Evolutionary conservation across 2,888 invertebrate species (phyloP).

Genomic region (Erebia ligea): DNA sequence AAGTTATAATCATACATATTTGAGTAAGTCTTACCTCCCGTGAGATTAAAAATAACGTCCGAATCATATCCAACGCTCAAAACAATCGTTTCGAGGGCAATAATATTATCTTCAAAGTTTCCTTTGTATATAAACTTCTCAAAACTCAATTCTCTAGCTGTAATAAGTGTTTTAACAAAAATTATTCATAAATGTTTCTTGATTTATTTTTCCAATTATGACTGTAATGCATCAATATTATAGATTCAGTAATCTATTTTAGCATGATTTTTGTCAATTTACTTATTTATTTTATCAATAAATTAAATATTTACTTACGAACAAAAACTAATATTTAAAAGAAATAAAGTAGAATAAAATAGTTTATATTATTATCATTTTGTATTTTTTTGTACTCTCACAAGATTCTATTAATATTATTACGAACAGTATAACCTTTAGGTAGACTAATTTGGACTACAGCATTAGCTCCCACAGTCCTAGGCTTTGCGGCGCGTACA

Average conservation of each 20-base stretch:
- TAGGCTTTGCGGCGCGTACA: constrained; percentile 56
- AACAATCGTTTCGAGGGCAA: constrained; percentile 52
- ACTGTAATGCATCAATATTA: too few relatives aligned
- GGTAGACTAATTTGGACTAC: constrained; percentile 59
- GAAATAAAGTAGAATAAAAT: too few relatives aligned
- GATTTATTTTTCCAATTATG: too few relatives aligned
- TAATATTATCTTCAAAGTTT: constrained; percentile 49
- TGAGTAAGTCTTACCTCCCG: constrained; percentile 56
- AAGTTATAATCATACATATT: constrained; percentile 25
- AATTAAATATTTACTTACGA: too few relatives aligned
- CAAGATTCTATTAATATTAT: too few relatives aligned
- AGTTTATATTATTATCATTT: too few relatives aligned
- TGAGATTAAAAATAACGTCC: constrained; percentile 52
- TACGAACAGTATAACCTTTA: constrained; percentile 48
- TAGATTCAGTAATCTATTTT: too few relatives aligned
- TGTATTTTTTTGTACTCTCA: too few relatives aligned
- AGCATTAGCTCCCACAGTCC: constrained; percentile 63
- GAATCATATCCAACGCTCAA: constrained; percentile 54
- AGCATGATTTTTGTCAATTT: too few relatives aligned
- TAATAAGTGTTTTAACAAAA: constrained; percentile 27
- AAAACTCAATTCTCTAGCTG: constrained; percentile 64
- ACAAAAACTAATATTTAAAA: too few relatives aligned
- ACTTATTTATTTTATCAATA: too few relatives aligned
- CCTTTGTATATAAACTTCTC: constrained; percentile 58
- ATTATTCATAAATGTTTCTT: background rate